phyloP scores from a whole-genome alignment of 2,113 vertebrate species.

The Oreocharis arfaki region DNA sequence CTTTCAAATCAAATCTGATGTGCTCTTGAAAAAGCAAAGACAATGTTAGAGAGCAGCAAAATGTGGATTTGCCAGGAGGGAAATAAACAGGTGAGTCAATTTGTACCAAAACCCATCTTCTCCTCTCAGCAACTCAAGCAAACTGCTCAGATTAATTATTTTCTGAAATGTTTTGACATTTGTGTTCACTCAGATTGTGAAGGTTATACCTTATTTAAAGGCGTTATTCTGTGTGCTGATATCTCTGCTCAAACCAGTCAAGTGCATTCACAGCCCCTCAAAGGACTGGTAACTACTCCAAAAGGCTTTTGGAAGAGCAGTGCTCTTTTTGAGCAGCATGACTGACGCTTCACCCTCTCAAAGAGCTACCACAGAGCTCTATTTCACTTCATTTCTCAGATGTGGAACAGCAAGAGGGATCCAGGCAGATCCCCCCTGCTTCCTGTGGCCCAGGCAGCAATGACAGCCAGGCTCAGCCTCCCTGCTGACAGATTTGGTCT shows the following conservation, averaged over 20 bases:
- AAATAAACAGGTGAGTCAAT: not conserved
- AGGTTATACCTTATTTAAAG: slow-evolving; percentile 7
- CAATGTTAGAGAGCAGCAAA: not conserved
- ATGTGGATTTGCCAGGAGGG: not conserved
- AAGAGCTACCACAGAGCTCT: not conserved
- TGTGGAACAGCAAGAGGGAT: not conserved
- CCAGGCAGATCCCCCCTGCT: not conserved
- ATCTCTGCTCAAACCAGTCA: not conserved
- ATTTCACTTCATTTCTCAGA: not conserved
- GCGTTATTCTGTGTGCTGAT: not conserved
- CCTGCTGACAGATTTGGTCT: not conserved
- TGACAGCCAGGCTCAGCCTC: not conserved
- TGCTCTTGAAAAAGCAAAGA: slow-evolving; percentile 39
- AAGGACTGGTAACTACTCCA: not conserved
- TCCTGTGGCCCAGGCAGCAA: not conserved
- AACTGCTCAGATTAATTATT: slow-evolving; percentile 16
- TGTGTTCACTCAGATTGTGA: not conserved
- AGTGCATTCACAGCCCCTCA: not conserved
- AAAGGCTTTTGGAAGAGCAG: not conserved
- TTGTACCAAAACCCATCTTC: not conserved
- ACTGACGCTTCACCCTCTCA: not conserved
- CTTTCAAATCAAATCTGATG: slow-evolving; percentile 58
- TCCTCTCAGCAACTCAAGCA: not conserved
- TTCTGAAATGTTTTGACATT: slow-evolving; percentile 10
- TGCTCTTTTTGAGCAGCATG: not conserved